These are phyloP conservation scores for Rhincodon typus DNA, from an alignment of 2,797 vertebrate genomes.

Conservation along the genomic window DNA sequence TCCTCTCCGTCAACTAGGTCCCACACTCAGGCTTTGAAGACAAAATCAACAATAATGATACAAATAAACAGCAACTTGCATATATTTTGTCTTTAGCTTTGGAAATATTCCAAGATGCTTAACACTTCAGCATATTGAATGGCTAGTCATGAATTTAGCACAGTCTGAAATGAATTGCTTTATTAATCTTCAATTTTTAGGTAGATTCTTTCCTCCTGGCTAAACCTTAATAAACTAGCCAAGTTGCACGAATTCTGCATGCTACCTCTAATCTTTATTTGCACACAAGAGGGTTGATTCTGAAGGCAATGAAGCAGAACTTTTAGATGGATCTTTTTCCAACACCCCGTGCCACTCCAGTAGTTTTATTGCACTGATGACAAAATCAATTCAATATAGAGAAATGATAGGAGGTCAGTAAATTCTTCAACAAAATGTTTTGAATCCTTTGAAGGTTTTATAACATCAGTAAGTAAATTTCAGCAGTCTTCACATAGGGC, in stretches of 20 bases:
- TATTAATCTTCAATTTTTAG: no score
- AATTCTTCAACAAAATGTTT: not conserved
- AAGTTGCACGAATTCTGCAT: not conserved
- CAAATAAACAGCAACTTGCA: not conserved
- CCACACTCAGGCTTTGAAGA: not conserved
- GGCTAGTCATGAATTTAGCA: not conserved
- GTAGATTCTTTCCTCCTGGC: not conserved
- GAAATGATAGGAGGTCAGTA: not conserved
- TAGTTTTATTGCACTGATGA: constrained; percentile 24
- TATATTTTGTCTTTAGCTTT: not conserved
- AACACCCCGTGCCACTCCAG: constrained; percentile 14
- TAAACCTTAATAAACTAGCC: not conserved
- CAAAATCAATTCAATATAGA: constrained; percentile 12
- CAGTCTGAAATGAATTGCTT: no score
- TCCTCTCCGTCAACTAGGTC: no score
- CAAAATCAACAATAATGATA: not conserved
- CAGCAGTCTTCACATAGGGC: not conserved
- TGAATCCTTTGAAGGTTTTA: constrained; percentile 11
- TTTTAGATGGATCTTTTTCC: constrained; percentile 10
- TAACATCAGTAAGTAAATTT: not conserved
- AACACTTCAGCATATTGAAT: not conserved
- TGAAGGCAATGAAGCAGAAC: not conserved
- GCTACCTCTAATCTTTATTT: not conserved
- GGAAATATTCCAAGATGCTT: not conserved
- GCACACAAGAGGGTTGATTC: not conserved